Evolutionary conservation across 2,888 invertebrate species (phyloP).

Genomic region (Hermaeophaga mercurialis): DNA sequence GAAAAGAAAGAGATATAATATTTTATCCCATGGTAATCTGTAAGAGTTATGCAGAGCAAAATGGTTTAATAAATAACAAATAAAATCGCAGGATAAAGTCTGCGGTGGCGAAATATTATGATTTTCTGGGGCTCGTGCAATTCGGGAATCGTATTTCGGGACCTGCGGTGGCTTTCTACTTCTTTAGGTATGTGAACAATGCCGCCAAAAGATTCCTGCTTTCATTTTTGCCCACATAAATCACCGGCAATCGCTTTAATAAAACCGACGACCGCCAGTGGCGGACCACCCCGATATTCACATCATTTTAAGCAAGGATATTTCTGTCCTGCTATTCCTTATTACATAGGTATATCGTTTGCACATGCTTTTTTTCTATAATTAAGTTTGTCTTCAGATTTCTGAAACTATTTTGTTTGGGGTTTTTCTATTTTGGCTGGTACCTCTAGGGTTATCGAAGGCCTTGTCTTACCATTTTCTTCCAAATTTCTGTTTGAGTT

Average conservation of each 20-base stretch:
- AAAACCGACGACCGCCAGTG: constrained; percentile 48
- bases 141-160: constrained; percentile 1
- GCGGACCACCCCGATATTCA: too few species aligned
- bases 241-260: constrained; percentile 57
- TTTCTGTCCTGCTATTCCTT: too few species aligned
- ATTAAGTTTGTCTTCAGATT: too few species aligned
- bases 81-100: constrained; percentile 30
- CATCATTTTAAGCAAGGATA: too few species aligned
- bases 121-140: not conserved
- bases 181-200: constrained; percentile 57
- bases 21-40: constrained; percentile 30
- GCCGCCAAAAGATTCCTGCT: constrained; percentile 54
- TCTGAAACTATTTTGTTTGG: too few species aligned
- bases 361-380: too few species aligned
- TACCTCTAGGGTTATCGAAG: too few species aligned
- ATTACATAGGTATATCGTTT: too few species aligned
- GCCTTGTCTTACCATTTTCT: too few species aligned
- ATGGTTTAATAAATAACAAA: constrained; percentile 33
- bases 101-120: constrained; percentile 5
- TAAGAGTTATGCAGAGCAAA: constrained; percentile 30
- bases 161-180: constrained; percentile 43
- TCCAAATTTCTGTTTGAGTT: too few species aligned
- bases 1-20: not conserved
- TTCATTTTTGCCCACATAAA: constrained; percentile 57
- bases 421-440: too few species aligned